These are phyloP conservation scores for Halocynthia roretzi DNA, from an alignment of 23 tunicate genomes.

Conservation along the genomic window DNA sequence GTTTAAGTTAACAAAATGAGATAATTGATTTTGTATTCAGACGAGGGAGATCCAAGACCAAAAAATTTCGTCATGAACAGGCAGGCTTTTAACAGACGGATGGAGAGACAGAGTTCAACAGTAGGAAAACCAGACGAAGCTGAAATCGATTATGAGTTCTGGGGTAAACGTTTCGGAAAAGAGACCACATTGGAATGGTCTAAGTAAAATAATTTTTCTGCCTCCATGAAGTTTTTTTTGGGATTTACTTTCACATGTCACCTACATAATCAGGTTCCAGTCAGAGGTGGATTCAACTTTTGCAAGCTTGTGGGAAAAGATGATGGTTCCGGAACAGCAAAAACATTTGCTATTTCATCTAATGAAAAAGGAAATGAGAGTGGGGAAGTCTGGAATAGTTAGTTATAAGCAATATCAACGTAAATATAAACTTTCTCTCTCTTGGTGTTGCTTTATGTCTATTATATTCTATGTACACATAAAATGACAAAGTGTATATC, in stretches of 20 bases:
- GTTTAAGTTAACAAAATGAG: no score
- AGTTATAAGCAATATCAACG: conserved; percentile 11
- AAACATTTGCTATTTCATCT: conserved; percentile 19
- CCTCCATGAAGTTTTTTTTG: neutral
- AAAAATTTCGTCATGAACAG: conserved; percentile 46
- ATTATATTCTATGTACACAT: no score
- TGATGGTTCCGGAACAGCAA: conserved; percentile 40
- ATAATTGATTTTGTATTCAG: neutral
- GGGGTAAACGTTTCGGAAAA: conserved; percentile 57
- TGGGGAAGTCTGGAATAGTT: neutral
- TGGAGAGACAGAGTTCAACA: conserved; percentile 18
- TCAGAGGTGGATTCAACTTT: conserved; percentile 23
- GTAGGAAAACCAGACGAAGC: conserved; percentile 9
- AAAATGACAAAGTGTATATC: no score
- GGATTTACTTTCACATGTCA: neutral
- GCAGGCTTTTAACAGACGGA: conserved; percentile 50
- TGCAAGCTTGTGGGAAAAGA: conserved; percentile 36
- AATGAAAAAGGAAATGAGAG: conserved; percentile 23
- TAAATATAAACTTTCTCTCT: neutral
- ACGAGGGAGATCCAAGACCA: conserved; percentile 17
- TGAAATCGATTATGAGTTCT: conserved; percentile 34
- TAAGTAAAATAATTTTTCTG: conserved; percentile 24
- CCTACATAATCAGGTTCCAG: conserved; percentile 18
- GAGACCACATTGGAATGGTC: conserved; percentile 40
- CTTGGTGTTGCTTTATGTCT: no score